Evolutionary conservation across 2,888 invertebrate genomes (phyloP).

Genomic region (Ischnura elegans): DNA sequence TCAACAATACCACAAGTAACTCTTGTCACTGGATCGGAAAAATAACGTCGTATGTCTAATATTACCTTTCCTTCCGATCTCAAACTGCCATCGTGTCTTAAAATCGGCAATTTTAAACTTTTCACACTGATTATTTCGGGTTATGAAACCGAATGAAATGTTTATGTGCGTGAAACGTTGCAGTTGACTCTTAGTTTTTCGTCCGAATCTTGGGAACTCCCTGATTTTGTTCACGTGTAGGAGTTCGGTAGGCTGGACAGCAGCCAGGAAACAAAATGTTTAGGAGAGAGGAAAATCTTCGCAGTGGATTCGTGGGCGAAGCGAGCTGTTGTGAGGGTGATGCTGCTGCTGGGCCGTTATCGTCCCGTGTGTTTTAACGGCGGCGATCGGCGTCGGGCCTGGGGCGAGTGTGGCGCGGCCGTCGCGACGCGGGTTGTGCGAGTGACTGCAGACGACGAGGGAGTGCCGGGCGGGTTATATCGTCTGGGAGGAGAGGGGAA

Average conservation of each 20-base stretch:
- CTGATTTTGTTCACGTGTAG: neutral
- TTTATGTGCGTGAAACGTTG: no score
- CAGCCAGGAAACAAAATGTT: neutral
- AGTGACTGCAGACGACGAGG: slow-evolving; percentile 58
- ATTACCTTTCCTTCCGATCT: neutral
- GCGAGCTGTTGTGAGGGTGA: neutral
- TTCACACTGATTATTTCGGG: no score
- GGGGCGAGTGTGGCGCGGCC: slow-evolving; percentile 34
- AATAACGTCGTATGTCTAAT: no score
- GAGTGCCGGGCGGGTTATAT: slow-evolving; percentile 49
- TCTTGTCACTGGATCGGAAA: no score
- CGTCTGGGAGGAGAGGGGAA: slow-evolving; percentile 6
- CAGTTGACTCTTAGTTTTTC: neutral
- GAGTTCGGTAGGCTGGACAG: neutral
- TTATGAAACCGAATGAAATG: no score
- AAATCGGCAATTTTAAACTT: no score
- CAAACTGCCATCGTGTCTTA: no score
- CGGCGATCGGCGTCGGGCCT: slow-evolving; percentile 37
- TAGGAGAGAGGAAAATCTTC: neutral
- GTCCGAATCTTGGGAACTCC: neutral
- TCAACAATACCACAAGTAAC: no score
- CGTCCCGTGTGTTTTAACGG: neutral
- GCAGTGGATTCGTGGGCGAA: no score
- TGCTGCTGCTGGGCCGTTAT: no score
- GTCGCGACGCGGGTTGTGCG: slow-evolving; percentile 58